Evolutionary conservation across 2,888 invertebrate genomes (phyloP), one percentile per base, ranked within the genome.

Genomic region (Elaeidobius kamerunicus): DNA sequence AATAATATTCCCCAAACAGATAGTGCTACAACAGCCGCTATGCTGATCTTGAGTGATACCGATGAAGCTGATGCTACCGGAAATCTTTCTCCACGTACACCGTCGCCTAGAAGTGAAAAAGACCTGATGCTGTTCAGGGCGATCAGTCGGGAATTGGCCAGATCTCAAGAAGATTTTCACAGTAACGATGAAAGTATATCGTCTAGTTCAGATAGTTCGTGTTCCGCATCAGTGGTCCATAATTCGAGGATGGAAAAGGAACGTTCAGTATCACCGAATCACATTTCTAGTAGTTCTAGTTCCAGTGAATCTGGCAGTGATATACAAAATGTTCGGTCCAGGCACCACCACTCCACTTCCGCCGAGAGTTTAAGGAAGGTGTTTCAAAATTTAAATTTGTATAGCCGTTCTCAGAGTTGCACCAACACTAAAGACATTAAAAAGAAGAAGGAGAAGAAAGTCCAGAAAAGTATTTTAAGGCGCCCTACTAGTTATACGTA

Each of bases 401-500:
- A 85, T 32, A 76, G 82, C 11, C 78, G 85, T 47, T 84, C 85
- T 3, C 78, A 82, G 44, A 85, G 84, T 36, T 80, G 80, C 69
- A 81, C 78, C 51, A 80, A 80, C 20, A 63, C 65, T 27, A 65
- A 66, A 23, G 70, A 70, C 3, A n/a, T 56, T 46, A 69, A 69
- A 54, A 73, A 75, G 11, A 79, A 80, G 66, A 61, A 54, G 42
- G 83, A 83, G 62, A 83, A 81, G 65, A 73, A 75, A 28, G 79
- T 82, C 51, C 87, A 86, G 1, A 86, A 88, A 67, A 80, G 85
- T 62, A 90, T 91, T 57, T 76, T 90, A 6, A 78, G 91, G 30
- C 80, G 86, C 43, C 90, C 90, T 1, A 84, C 88, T 9, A 80
- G 84, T 0, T 89, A 90, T 70, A 87, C 86, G 6, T 91, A 90